Base-by-base conservation (phyloP, 2,113 vertebrate genomes). In the Gobiocypris rarus region DNA sequence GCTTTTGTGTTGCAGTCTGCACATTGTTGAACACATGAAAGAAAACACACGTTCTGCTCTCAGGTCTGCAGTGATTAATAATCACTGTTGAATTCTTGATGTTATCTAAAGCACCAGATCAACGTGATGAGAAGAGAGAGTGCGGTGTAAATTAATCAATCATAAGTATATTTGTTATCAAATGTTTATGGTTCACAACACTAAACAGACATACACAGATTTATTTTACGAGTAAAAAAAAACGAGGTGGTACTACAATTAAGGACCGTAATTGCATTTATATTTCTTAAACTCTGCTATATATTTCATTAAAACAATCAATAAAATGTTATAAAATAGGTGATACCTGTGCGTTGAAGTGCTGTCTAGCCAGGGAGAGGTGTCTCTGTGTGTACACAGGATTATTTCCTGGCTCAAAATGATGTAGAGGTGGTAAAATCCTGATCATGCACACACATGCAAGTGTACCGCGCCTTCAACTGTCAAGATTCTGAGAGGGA, bases 141-240 rank as follows among this genome's bases (percentile, higher is more conserved):
- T 1, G 0, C 45, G 0, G 1, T 14, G 13, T 4, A 54, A 54
- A 19, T 7, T 52, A 2, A n/a, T n/a, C n/a, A n/a, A n/a, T n/a
- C n/a, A n/a, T 17, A 52, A 52, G 5, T 52, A 52, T 19, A 52
- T 17, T n/a, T 58, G 22, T 58, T 9, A 1, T 9, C 3, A 58
- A 10, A 58, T 58, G 56, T 58, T 58, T 58, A n/a, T n/a, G 9
- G 56, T 59, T 24, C n/a, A 59, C 56, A 59, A 59, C 22, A 59
- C 9, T 59, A 54, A 17, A 19, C 17, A 59, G n/a, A 24, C n/a
- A n/a, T n/a, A n/a, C 54, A 58, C 9, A 19, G 15, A 11, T 58
- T 58, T 24, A 1, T 56, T 56, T 22, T 50, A 50, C 1, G 15
- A 54, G 6, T 19, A 54, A 54, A 19, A 52, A 52, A 52, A 52